phyloP scores from a whole-genome alignment of 1,140 invertebrate species.

The Calycopis cecrops region DNA sequence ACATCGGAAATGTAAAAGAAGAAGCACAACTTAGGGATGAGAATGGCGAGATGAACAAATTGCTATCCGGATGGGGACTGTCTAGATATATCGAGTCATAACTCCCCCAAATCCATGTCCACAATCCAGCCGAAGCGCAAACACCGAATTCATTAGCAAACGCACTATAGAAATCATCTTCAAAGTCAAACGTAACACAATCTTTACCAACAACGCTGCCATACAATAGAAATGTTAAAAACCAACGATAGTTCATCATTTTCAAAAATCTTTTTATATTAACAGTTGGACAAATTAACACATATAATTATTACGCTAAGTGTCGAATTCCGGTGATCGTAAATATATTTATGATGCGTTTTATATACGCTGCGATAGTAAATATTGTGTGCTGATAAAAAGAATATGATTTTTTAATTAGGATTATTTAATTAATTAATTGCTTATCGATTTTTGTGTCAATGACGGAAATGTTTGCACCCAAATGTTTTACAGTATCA shows the following conservation, averaged over 20 bases:
- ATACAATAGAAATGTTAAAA: constrained; percentile 16
- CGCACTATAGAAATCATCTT: constrained; percentile 13
- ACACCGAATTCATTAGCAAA: constrained; percentile 8
- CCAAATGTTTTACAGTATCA: no score
- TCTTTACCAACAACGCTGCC: constrained; percentile 19
- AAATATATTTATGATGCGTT: not conserved
- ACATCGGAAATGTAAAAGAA: constrained; percentile 24
- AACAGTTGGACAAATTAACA: not conserved
- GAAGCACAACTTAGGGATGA: constrained; percentile 22
- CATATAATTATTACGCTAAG: constrained; percentile 2
- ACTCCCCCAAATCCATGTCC: not conserved
- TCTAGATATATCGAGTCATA: constrained; percentile 2
- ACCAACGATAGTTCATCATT: not conserved
- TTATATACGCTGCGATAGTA: not conserved
- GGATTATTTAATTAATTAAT: no score
- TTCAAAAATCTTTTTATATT: not conserved
- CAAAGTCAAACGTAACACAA: constrained; percentile 24
- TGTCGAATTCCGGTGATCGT: constrained; percentile 6
- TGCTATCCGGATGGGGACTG: constrained; percentile 16
- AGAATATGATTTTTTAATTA: constrained; percentile 3
- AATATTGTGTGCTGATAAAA: constrained; percentile 2
- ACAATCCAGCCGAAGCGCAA: constrained; percentile 2
- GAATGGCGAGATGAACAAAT: constrained; percentile 18
- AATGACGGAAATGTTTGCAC: not conserved
- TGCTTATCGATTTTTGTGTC: constrained; percentile 1